Conservation (phyloP, 2,113 vertebrate genomes). For the Paramormyrops kingsleyae region DNA sequence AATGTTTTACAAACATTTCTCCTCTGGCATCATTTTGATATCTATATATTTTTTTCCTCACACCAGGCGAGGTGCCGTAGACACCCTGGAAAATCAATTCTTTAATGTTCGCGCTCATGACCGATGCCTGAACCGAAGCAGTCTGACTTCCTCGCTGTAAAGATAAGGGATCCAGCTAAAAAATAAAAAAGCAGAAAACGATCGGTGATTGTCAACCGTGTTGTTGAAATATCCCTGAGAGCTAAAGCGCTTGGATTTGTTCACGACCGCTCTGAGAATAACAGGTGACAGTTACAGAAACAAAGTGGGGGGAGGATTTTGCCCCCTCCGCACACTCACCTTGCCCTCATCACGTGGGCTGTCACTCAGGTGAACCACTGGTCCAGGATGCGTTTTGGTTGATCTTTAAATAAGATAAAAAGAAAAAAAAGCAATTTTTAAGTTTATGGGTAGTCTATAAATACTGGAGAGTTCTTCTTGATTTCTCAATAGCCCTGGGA, state of each 20-base stretch:
- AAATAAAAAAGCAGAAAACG: neutral
- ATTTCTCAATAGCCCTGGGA: neutral
- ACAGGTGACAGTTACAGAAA: neutral
- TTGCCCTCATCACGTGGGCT: slow-evolving; percentile 97
- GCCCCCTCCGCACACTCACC: slow-evolving; percentile 61
- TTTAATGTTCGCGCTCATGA: neutral
- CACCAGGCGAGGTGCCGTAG: neutral
- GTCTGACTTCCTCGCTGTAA: neutral
- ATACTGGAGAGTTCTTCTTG: neutral
- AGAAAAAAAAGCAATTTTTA: neutral
- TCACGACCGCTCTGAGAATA: neutral
- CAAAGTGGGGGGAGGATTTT: neutral
- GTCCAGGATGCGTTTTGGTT: slow-evolving; percentile 94
- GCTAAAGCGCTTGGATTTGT: neutral
- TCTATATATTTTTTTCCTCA: neutral
- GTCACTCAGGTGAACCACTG: slow-evolving; percentile 96
- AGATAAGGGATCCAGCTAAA: neutral
- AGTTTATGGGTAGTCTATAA: neutral
- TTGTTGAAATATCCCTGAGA: neutral
- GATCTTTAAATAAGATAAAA: slow-evolving; percentile 69
- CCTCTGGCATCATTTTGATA: neutral
- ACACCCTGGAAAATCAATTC: neutral
- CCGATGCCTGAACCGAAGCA: neutral
- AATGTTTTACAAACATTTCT: neutral
- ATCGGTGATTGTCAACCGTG: neutral